Percentiles rank a stretch among this genome's conserved stretches.
These are phyloP conservation scores for Pachydiplax longipennis DNA, from an alignment of 2,888 invertebrate genomes.

Conservation along the genomic window DNA sequence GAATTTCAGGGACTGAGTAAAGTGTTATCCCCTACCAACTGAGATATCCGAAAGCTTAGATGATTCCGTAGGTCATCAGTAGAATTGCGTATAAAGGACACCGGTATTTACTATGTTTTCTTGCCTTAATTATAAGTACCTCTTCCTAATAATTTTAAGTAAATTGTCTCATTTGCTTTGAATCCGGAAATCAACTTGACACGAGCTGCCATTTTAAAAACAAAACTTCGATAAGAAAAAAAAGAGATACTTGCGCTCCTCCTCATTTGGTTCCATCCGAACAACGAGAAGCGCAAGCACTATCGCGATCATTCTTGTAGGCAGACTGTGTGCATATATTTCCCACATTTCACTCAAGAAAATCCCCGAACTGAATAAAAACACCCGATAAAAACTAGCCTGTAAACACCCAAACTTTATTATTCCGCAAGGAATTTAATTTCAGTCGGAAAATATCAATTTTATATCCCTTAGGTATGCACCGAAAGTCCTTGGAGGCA, in stretches of 20 bases:
- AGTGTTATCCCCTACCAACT: no score
- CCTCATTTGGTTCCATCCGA: neutral
- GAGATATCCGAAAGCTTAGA: no score
- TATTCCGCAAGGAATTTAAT: slow-evolving; percentile 45
- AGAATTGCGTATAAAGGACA: no score
- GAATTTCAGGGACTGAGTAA: no score
- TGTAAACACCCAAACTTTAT: neutral
- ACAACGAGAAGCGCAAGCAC: neutral
- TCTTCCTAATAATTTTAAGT: no score
- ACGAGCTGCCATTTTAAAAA: neutral
- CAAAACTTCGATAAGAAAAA: neutral
- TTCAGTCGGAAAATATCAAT: slow-evolving; percentile 55
- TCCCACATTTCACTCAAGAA: neutral
- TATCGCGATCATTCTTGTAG: neutral
- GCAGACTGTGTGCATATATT: neutral
- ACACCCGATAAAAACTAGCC: neutral
- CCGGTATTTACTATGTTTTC: no score
- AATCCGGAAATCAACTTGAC: neutral
- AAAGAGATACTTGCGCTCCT: neutral
- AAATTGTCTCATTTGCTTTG: no score
- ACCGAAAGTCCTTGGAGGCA: slow-evolving; percentile 97
- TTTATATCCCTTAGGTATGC: slow-evolving; percentile 81
- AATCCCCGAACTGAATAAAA: neutral
- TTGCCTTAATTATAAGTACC: no score
- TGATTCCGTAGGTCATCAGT: no score